phyloP scores from a whole-genome alignment of 64 coral and sea anemone species.

The Exaiptasia diaphana region DNA sequence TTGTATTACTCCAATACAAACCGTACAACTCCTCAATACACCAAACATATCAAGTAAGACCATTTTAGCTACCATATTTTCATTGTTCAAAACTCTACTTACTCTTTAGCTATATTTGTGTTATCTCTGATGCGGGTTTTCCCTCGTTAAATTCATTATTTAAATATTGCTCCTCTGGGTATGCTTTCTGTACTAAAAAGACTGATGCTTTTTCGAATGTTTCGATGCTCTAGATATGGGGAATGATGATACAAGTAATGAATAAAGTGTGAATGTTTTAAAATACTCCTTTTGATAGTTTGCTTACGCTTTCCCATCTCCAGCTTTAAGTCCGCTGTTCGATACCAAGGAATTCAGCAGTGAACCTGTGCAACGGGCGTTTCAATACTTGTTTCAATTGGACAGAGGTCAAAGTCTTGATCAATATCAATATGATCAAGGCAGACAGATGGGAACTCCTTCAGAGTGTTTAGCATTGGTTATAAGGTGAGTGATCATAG shows the following conservation, averaged over 20 bases:
- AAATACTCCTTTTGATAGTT: background rate
- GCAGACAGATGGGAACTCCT: background rate
- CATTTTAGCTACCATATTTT: background rate
- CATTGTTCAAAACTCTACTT: background rate
- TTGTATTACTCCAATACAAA: slow-evolving; percentile 48
- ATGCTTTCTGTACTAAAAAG: no score
- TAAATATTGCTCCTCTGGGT: no score
- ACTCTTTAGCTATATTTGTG: background rate
- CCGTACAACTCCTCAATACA: background rate
- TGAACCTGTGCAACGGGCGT: slow-evolving; percentile 55
- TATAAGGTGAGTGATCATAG: slow-evolving; percentile 13
- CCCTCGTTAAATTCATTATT: no score
- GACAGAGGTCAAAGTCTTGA: slow-evolving; percentile 25
- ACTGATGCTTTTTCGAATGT: background rate
- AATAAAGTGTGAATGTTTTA: no score
- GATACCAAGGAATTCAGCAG: slow-evolving; percentile 56
- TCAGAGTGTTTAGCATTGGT: slow-evolving; percentile 21
- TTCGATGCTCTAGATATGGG: background rate
- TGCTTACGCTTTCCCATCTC: background rate
- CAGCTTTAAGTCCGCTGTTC: slow-evolving; percentile 27
- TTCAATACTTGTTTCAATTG: slow-evolving; percentile 60
- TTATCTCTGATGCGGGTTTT: background rate
- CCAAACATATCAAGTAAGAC: background rate
- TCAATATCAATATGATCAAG: background rate
- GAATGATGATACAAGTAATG: background rate